Conservation (phyloP, 1,140 invertebrate species). For the Ruditapes philippinarum region DNA sequence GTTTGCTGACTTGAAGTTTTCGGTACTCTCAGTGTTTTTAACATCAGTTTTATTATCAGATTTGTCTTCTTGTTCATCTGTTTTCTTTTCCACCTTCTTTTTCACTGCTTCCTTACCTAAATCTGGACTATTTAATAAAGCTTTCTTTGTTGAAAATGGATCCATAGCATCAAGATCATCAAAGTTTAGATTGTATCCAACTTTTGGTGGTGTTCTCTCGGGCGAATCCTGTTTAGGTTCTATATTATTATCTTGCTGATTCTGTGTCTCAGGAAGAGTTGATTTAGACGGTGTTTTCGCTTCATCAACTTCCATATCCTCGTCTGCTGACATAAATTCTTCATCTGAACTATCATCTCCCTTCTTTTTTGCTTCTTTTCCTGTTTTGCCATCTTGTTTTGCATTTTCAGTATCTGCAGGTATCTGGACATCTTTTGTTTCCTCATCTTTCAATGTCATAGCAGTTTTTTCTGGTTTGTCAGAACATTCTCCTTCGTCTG, state of each 20-base stretch:
- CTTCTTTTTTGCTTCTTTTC: neutral
- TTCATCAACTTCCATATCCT: conserved; percentile 55
- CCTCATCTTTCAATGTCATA: neutral
- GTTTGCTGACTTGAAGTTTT: neutral
- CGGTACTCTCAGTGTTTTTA: neutral
- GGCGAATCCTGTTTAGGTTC: conserved; percentile 31
- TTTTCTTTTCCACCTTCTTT: neutral
- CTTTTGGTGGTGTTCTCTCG: conserved; percentile 46
- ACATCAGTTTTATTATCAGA: neutral
- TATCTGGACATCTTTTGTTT: neutral
- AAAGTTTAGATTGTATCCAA: conserved; percentile 60
- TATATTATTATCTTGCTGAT: neutral
- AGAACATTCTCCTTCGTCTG: neutral
- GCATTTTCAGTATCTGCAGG: neutral
- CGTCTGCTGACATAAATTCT: conserved; percentile 63
- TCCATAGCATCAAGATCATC: conserved; percentile 48
- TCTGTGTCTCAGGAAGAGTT: neutral
- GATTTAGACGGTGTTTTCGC: neutral
- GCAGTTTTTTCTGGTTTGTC: neutral
- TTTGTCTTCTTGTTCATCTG: neutral
- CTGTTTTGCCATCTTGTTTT: neutral
- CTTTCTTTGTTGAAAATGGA: conserved; percentile 56
- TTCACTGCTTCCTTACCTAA: conserved; percentile 3
- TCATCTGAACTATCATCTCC: conserved; percentile 35
- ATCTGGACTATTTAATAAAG: conserved; percentile 57